Evolutionary conservation across 2,888 invertebrate genomes (phyloP).

Genomic region (Scrobipalpa atriplicella): DNA sequence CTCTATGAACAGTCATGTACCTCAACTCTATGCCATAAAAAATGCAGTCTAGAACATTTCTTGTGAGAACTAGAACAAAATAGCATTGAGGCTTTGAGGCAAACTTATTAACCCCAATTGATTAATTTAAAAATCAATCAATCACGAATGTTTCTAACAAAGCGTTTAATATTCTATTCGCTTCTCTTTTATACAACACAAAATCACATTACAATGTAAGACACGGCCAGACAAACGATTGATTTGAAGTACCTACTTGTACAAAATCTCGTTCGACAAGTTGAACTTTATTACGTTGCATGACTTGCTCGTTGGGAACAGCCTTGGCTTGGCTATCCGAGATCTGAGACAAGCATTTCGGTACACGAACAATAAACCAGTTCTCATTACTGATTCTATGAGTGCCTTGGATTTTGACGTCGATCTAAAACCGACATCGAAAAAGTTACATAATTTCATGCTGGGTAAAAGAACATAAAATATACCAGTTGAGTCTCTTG

Average conservation of each 20-base stretch:
- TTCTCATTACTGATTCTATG: conserved; percentile 25
- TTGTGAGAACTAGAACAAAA: background rate
- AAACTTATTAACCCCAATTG: background rate
- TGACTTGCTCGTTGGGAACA: conserved; percentile 49
- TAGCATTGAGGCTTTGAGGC: background rate
- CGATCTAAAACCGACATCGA: background rate
- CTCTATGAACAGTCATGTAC: no score
- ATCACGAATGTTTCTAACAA: background rate
- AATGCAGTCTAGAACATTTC: no score
- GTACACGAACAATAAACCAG: conserved; percentile 19
- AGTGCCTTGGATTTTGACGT: conserved; percentile 9
- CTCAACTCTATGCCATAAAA: background rate
- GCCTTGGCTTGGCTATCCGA: conserved; percentile 36
- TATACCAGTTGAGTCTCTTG: background rate
- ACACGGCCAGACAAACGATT: conserved; percentile 49
- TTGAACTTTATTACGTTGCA: conserved; percentile 56
- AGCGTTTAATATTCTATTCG: conserved; percentile 2
- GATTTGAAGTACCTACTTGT: conserved; percentile 45
- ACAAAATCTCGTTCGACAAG: conserved; percentile 48
- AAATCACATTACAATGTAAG: conserved; percentile 29
- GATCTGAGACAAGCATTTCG: conserved; percentile 14
- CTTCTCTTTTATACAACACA: background rate
- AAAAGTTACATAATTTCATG: no score
- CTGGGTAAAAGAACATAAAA: background rate
- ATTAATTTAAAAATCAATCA: background rate